Evolutionary conservation across 2,797 vertebrate species (phyloP).

Genomic region (Sebastes variabilis): DNA sequence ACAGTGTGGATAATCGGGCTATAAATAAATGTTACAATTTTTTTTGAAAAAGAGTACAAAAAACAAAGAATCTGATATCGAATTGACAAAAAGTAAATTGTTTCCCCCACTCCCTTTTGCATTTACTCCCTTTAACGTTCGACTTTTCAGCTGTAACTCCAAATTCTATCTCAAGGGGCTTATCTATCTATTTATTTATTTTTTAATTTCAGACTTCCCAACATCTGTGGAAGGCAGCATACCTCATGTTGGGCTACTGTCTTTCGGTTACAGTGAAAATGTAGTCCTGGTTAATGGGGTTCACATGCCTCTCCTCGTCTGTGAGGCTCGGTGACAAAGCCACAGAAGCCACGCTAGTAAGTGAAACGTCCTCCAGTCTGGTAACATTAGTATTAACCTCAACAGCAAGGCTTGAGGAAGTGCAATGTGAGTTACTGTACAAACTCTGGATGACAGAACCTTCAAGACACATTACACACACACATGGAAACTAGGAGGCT

Average conservation of each 20-base stretch:
- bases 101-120: not conserved
- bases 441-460: slow-evolving; percentile 57
- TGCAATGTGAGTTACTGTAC: slow-evolving; percentile 41
- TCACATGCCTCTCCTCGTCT: slow-evolving; percentile 11
- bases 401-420: slow-evolving; percentile 8
- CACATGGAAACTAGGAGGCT: slow-evolving; percentile 1
- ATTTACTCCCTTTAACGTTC: not conserved
- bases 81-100: not conserved
- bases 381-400: slow-evolving; percentile 49
- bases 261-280: not conserved
- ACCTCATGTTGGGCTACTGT: not conserved
- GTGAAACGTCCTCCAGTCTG: slow-evolving; percentile 32
- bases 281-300: not conserved
- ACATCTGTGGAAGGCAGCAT: not conserved
- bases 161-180: not conserved
- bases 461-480: slow-evolving; percentile 56
- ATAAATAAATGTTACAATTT: not conserved
- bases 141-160: not conserved
- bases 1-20: not conserved
- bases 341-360: slow-evolving; percentile 15
- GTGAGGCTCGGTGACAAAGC: slow-evolving; percentile 31
- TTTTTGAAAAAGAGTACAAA: too few relatives aligned
- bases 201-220: not conserved
- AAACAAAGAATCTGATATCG: not conserved
- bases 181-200: not conserved